Evolutionary conservation across 2,797 vertebrate genomes (phyloP), one percentile per base, ranked within the genome.

Genomic region (Perdix hodgsoniae): DNA sequence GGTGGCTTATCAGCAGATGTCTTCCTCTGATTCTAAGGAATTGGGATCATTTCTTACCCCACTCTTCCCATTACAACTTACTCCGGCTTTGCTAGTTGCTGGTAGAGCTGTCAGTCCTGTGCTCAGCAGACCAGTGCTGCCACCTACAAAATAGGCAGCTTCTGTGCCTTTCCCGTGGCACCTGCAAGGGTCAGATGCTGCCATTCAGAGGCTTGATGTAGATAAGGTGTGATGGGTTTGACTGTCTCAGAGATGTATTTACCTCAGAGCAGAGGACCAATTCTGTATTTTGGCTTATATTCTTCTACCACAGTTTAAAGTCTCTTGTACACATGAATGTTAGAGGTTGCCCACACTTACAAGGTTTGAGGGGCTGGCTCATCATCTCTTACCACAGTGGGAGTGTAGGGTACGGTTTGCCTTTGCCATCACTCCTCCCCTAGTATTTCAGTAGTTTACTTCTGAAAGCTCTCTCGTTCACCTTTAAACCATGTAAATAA

Each of bases 401-500:
- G 19, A 90, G 27, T 5, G 0, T 5, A 66, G 29, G 33, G 26
- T 17, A 47, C 31, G n/a, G 24, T 75, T 90, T 88, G 54, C 75
- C 24, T 78, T 70, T 24, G 31, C 70, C 75, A 3, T 57, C 44
- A 26, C 6, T 40, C 40, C 12, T 64, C 27, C 37, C 45, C 49
- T 74, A 11, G 1, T 47, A 40, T 45, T 85, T 72, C 24, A 87
- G 76, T 45, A 45, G 29, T 42, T 54, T 71, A 31, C 29, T 71
- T 88, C 17, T 69, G 70, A 81, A 83, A 5, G 7, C n/a, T 50
- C 33, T 92, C 64, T 84, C 24, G 45, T 94, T 96, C 74, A 91
- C 93, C 71, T 93, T 94, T 90, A 86, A 90, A 86, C 63, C 52
- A 77, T 88, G 59, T 90, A 94, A 94, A 86, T 96, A 86, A 95